Percentiles rank a stretch among this genome's conserved stretches.
Evolutionary conservation across 2,888 invertebrate species (phyloP).

Genomic region (Lochmaea crataegi): DNA sequence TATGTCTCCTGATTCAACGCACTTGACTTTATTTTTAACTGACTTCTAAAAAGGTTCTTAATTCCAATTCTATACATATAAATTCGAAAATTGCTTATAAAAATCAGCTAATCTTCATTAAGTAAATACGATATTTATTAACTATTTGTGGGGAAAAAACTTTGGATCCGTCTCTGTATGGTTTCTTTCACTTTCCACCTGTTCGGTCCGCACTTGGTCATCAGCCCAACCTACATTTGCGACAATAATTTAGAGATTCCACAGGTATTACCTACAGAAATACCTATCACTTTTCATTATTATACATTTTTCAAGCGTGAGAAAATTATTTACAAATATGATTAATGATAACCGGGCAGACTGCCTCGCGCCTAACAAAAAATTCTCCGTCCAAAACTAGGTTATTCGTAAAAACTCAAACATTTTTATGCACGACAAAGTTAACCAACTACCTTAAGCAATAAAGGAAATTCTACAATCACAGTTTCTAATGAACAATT

Average conservation of each 20-base stretch:
- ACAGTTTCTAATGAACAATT: background rate
- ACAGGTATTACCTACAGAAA: conserved; percentile 26
- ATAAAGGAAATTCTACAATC: background rate
- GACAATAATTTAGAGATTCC: conserved; percentile 34
- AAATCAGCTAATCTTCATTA: no score
- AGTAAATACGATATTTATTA: no score
- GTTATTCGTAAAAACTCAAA: background rate
- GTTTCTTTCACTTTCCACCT: conserved; percentile 52
- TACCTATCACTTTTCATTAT: conserved; percentile 35
- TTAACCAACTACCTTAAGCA: background rate
- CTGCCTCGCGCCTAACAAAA: conserved; percentile 5
- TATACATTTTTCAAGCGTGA: conserved; percentile 30
- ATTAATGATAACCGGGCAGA: background rate
- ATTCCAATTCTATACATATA: no score
- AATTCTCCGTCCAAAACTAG: background rate
- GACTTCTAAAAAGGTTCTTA: no score
- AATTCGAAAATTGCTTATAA: no score
- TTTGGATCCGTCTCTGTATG: conserved; percentile 4
- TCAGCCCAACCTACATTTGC: conserved; percentile 50
- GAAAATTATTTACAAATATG: conserved; percentile 18
- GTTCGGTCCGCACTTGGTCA: conserved; percentile 45
- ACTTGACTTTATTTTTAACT: no score
- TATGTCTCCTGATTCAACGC: no score
- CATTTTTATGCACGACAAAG: background rate
- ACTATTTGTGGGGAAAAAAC: no score